Evolutionary conservation across 2,888 invertebrate genomes (phyloP), one percentile per base, ranked within the genome.

Genomic region (Parapristionchus giblindavisi): DNA sequence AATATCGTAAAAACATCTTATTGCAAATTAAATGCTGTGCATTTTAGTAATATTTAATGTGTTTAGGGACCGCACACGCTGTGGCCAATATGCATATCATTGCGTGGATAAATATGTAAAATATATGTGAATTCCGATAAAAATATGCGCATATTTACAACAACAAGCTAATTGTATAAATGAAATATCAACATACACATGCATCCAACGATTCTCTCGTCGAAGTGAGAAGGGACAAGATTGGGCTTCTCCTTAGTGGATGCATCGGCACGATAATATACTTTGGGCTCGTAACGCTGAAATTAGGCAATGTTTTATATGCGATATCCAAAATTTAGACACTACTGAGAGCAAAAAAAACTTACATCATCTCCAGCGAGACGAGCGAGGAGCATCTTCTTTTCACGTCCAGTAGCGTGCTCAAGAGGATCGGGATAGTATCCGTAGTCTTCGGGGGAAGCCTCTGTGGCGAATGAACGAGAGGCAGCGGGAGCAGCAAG

Each of bases 391-490:
- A 96, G 90, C 90, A 96, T 95, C 87, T 93, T 93, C 89, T 94
- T 94, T 89, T 96, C 96, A 81, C 94, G 89, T 70, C 97, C 97
- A 40, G 96, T 96, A 34, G 96, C 94, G 89, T 95, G 94, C 87
- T 96, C 96, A 87, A 96, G 81, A 38, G 94, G 93, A 88, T 96
- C 94, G 65, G 94, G 92, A 75, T 86, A 85, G 80, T 81, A 81
- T 75, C 87, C 87, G 79, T 87, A 87, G 77, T 87, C 87, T 78
- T 87, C 85, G 74, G 87, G 87, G 24, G 82, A 85, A 40, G 86
- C 87, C 75, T 87, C 85, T 29, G 85, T 80, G 70, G 86, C 86
- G 78, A 81, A 78, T 58, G 68, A 58, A 34, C 58, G 40, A 52
- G 68, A 24, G 36, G 68, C 61, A 36, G 29, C 75, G 48, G 68